phyloP scores from a whole-genome alignment of 2,888 invertebrate genomes.

The Scaptomyza tumidula region DNA sequence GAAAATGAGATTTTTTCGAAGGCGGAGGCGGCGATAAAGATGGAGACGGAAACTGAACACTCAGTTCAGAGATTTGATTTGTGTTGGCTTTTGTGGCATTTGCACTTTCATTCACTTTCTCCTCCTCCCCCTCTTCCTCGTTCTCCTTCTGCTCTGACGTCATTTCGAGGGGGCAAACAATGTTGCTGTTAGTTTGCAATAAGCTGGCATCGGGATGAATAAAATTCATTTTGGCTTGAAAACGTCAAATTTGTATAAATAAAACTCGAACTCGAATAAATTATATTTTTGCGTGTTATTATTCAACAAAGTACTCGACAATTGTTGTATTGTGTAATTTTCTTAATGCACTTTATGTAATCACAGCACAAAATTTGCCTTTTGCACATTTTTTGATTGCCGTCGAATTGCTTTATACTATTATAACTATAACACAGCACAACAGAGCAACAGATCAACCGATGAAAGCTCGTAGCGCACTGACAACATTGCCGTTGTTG shows the following conservation, averaged over 20 bases:
- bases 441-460: conserved; percentile 18
- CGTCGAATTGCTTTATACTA: conserved; percentile 6
- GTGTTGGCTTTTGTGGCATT: conserved; percentile 9
- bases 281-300: not conserved
- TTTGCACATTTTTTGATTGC: conserved; percentile 6
- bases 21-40: not conserved
- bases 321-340: conserved; percentile 52
- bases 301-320: conserved; percentile 21
- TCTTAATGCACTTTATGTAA: conserved; percentile 53
- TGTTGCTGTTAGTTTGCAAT: conserved; percentile 31
- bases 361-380: conserved; percentile 20
- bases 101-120: not conserved
- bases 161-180: not conserved
- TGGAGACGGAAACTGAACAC: not conserved
- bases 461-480: conserved; percentile 19
- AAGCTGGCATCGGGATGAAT: conserved; percentile 66
- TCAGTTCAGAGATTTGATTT: conserved; percentile 18
- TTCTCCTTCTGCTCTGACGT: not conserved
- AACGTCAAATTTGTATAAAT: not conserved
- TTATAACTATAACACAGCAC: not conserved
- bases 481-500: conserved; percentile 19
- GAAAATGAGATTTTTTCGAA: not conserved
- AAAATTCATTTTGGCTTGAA: conserved; percentile 61
- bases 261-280: not conserved
- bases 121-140: not conserved